A percentile compares a stretch with the other conserved stretches of the same genome.
These are phyloP conservation scores for Oryzias javanicus DNA, from an alignment of 2,113 vertebrate genomes.

Conservation along the genomic window DNA sequence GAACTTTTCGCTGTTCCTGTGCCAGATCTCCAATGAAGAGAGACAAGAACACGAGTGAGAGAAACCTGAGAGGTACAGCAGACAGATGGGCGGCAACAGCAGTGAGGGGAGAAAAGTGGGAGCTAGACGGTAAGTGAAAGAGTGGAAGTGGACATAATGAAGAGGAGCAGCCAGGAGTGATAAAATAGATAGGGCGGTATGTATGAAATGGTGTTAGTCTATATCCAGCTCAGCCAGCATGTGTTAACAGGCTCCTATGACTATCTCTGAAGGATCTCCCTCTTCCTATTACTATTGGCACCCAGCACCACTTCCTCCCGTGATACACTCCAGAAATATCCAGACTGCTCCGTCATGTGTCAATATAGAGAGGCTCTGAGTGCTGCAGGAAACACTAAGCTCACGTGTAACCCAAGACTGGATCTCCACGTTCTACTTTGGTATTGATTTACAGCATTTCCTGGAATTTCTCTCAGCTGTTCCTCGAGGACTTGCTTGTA, in stretches of 20 bases:
- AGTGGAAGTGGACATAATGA: conserved; percentile 11
- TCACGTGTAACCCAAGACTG: background rate
- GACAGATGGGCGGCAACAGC: conserved; percentile 19
- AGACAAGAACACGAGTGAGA: conserved; percentile 47
- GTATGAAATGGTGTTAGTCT: conserved; percentile 68
- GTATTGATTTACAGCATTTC: background rate
- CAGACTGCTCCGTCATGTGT: conserved; percentile 48
- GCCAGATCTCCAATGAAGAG: conserved; percentile 61
- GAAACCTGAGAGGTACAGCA: conserved; percentile 42
- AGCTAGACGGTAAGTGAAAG: conserved; percentile 11
- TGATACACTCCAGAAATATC: conserved; percentile 39
- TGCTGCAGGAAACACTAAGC: background rate
- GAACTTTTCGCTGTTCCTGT: conserved; percentile 53
- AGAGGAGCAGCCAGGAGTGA: conserved; percentile 24
- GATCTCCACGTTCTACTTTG: background rate
- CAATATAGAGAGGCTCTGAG: conserved; percentile 13
- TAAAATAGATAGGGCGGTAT: conserved; percentile 31
- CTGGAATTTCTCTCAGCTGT: conserved; percentile 3
- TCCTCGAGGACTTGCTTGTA: background rate
- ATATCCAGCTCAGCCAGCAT: conserved; percentile 61
- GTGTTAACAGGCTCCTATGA: conserved; percentile 64
- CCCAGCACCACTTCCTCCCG: conserved; percentile 51
- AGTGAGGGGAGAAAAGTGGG: conserved; percentile 45
- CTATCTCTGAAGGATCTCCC: conserved; percentile 69
- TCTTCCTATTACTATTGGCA: conserved; percentile 77